Evolutionary conservation across 2,113 vertebrate species (phyloP).

Genomic region (Pseudois nayaur): DNA sequence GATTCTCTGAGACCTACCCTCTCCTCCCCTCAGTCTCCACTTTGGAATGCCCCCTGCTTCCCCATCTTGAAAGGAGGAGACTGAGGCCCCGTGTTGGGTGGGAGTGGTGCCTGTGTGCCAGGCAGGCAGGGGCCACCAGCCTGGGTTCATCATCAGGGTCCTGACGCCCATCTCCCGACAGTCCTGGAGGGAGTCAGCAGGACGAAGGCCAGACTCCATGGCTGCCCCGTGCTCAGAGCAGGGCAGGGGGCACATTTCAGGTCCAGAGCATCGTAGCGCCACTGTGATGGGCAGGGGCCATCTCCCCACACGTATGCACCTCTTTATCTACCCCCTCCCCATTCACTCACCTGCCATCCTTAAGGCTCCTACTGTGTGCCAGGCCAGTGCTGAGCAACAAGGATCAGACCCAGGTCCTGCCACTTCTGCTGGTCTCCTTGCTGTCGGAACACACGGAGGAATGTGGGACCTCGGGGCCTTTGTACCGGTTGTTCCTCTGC

Average conservation of each 20-base stretch:
- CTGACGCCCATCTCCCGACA: neutral
- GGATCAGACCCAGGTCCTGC: neutral
- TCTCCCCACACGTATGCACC: fast-evolving
- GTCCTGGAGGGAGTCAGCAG: neutral
- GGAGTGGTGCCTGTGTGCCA: neutral
- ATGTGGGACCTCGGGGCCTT: neutral
- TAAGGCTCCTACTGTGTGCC: neutral
- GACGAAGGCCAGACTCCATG: neutral
- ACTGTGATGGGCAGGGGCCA: fast-evolving
- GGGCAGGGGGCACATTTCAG: fast-evolving
- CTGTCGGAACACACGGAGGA: neutral
- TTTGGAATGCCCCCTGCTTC: neutral
- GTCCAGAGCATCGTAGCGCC: neutral
- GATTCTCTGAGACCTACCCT: neutral
- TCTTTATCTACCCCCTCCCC: too few relatives aligned
- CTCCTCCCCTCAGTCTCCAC: neutral
- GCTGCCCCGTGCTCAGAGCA: fast-evolving
- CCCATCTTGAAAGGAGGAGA: neutral
- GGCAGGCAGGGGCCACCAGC: neutral
- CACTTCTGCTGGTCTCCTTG: neutral
- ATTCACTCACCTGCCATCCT: neutral
- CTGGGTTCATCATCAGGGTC: neutral
- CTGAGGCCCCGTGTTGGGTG: fast-evolving
- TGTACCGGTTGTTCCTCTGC: neutral
- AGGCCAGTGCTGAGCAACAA: too few relatives aligned